These are phyloP conservation scores for Nothocercus julius DNA, from an alignment of 2,113 vertebrate species.

Conservation along the genomic window DNA sequence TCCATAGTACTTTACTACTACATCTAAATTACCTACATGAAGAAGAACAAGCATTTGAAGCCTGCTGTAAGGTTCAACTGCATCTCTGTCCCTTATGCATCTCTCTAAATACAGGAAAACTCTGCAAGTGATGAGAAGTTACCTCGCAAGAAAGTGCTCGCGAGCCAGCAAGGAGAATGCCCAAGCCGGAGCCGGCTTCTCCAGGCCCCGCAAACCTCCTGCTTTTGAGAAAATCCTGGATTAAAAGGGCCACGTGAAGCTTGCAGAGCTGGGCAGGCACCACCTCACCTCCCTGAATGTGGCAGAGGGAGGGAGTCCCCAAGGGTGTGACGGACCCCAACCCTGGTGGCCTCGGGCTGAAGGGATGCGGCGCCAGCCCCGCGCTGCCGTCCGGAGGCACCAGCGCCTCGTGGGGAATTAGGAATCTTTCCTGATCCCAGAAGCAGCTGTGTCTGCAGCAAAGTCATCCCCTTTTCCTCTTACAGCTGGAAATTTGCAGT, in stretches of 20 bases:
- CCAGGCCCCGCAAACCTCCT: neutral
- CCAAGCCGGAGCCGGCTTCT: neutral
- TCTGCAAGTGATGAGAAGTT: neutral
- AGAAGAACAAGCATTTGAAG: neutral
- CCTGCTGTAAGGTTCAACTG: neutral
- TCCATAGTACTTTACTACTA: neutral
- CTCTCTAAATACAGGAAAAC: neutral
- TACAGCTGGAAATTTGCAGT: neutral
- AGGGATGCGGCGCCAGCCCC: neutral
- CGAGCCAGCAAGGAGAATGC: neutral
- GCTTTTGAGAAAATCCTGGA: neutral
- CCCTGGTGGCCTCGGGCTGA: accelerated
- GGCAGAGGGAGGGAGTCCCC: neutral
- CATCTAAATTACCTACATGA: neutral
- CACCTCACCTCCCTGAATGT: neutral
- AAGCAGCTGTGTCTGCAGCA: neutral
- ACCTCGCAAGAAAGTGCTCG: neutral
- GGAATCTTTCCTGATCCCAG: neutral
- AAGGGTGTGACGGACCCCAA: neutral
- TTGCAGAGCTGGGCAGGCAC: neutral
- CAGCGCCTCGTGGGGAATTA: neutral
- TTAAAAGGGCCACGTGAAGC: neutral
- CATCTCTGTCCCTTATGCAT: neutral
- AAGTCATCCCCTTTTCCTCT: neutral
- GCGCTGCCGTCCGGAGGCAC: accelerated